phyloP scores from a whole-genome alignment of 2,113 vertebrate genomes.

The Lanius collurio region DNA sequence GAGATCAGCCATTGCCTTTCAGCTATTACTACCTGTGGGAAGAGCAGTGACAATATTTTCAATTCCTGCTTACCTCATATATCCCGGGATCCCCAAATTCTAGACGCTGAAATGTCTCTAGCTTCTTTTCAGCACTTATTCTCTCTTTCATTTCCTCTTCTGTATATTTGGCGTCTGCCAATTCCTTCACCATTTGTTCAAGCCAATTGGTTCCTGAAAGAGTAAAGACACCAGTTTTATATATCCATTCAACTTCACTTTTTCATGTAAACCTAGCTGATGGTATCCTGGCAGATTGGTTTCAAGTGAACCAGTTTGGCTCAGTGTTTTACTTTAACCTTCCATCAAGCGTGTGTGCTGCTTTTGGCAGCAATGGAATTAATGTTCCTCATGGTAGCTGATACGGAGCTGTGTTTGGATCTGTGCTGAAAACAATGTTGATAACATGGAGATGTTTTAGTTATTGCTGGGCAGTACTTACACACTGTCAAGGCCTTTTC shows the following conservation, averaged over 20 bases:
- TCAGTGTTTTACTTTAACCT: neutral
- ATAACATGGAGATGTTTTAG: neutral
- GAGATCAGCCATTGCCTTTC: neutral
- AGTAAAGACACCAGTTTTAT: neutral
- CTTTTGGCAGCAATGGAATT: neutral
- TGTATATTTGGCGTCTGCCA: slow-evolving; percentile 18
- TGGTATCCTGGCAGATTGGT: neutral
- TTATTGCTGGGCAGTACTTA: neutral
- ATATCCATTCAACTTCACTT: neutral
- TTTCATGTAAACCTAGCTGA: neutral
- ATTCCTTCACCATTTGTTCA: neutral
- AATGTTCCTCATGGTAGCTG: neutral
- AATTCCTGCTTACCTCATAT: neutral
- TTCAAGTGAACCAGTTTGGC: neutral
- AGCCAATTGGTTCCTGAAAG: slow-evolving; percentile 50
- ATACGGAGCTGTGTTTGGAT: neutral
- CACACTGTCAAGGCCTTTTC: neutral
- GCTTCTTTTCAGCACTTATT: neutral
- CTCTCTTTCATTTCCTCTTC: slow-evolving; percentile 29
- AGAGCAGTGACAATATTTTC: neutral
- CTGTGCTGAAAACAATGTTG: neutral
- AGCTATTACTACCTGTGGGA: neutral
- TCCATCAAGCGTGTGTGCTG: neutral
- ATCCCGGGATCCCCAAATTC: slow-evolving; percentile 27
- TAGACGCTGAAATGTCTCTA: neutral